Conservation (phyloP, 2,797 vertebrate genomes). For the Acridotheres tristis region DNA sequence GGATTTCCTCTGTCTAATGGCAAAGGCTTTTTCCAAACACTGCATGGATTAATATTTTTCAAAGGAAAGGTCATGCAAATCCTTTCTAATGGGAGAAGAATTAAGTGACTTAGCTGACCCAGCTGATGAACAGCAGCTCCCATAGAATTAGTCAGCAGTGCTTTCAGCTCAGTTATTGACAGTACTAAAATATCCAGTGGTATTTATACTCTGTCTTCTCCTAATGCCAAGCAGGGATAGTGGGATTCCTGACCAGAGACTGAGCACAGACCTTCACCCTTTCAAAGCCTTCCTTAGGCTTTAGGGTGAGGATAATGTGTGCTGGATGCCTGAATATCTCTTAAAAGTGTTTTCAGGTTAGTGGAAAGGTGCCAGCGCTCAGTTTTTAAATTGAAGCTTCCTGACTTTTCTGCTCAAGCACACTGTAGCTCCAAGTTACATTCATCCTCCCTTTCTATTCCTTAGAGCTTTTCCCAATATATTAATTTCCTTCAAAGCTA, state of each 20-base stretch:
- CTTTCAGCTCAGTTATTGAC: background rate
- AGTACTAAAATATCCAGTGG: background rate
- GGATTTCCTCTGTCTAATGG: background rate
- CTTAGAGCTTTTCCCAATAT: background rate
- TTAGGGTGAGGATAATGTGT: background rate
- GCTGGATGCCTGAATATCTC: background rate
- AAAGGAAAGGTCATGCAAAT: conserved; percentile 24
- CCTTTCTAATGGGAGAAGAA: conserved; percentile 31
- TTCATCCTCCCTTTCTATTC: background rate
- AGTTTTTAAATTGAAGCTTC: background rate
- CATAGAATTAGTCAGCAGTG: background rate
- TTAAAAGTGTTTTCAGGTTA: background rate
- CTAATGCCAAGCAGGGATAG: background rate
- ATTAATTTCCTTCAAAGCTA: background rate
- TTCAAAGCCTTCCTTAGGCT: background rate
- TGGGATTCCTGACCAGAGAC: background rate
- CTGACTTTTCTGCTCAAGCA: background rate
- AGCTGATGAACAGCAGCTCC: background rate
- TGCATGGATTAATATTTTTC: background rate
- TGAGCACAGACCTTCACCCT: background rate
- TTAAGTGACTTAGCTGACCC: conserved; percentile 13
- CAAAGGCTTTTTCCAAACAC: background rate
- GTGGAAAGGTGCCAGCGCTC: background rate
- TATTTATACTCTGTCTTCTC: background rate
- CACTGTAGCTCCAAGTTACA: background rate